These are phyloP conservation scores for Ectemnius lituratus DNA, from an alignment of 2,888 invertebrate genomes.

Conservation along the genomic window DNA sequence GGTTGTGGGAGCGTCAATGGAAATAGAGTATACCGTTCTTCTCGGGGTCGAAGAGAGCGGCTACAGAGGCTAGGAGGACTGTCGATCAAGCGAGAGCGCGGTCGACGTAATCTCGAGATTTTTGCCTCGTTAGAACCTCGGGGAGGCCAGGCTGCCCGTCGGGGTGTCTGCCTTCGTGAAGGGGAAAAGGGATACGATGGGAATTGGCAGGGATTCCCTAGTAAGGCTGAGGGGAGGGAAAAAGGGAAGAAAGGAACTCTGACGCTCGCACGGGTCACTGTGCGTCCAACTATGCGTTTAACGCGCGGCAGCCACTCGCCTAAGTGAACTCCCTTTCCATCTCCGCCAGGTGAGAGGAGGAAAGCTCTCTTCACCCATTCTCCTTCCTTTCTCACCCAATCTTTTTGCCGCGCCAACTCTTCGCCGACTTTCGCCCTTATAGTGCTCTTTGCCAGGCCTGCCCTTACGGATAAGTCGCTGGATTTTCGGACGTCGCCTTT, in stretches of 20 bases:
- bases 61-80: conserved; percentile 42
- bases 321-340: not conserved
- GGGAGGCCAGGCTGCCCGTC: conserved; percentile 7
- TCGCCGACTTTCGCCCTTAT: not conserved
- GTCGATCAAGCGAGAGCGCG: conserved; percentile 43
- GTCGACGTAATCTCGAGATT: conserved; percentile 51
- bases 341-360: not conserved
- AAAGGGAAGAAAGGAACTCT: conserved; percentile 20
- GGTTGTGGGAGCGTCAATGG: not conserved
- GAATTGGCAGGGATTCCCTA: conserved; percentile 35
- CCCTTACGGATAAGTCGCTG: no score
- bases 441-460: not conserved
- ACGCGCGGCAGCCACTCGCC: conserved; percentile 10
- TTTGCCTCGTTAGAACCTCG: conserved; percentile 51
- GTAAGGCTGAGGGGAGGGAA: not conserved
- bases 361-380: not conserved
- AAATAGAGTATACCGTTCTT: not conserved
- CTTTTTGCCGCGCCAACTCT: not conserved
- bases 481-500: no score
- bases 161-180: conserved; percentile 15
- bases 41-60: conserved; percentile 21
- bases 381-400: not conserved
- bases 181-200: conserved; percentile 23
- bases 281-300: conserved; percentile 38
- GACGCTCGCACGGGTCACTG: conserved; percentile 32